phyloP scores from a whole-genome alignment of 2,113 vertebrate species.

The Caranx ignobilis region DNA sequence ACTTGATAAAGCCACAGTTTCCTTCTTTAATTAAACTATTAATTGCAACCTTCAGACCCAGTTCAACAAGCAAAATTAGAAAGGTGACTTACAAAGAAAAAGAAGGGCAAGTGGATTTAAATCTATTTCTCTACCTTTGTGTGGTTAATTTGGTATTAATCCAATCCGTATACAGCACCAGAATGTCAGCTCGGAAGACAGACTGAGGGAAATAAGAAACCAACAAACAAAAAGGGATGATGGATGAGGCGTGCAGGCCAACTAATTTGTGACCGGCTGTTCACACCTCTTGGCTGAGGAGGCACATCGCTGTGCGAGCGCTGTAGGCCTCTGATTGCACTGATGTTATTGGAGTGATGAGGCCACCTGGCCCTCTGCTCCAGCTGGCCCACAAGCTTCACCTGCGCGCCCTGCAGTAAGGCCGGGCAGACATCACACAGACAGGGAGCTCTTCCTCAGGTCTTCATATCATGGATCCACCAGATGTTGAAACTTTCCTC shows the following conservation, averaged over 20 bases:
- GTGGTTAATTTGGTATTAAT: conserved; percentile 33
- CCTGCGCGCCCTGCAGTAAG: no score
- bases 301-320: conserved; percentile 39
- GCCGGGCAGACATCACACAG: no score
- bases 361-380: conserved; percentile 68
- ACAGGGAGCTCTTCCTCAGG: no score
- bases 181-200: background rate
- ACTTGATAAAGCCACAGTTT: conserved; percentile 54
- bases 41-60: conserved; percentile 48
- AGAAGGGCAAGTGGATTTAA: background rate
- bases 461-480: no score
- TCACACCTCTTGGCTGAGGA: conserved; percentile 62
- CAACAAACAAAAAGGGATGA: conserved; percentile 51
- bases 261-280: conserved; percentile 73
- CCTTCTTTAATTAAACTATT: conserved; percentile 54
- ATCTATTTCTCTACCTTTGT: conserved; percentile 9
- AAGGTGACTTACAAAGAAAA: background rate
- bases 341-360: conserved; percentile 60
- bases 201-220: background rate
- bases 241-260: conserved; percentile 65
- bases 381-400: background rate
- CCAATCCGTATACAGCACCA: background rate
- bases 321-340: conserved; percentile 67
- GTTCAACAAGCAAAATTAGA: conserved; percentile 3
- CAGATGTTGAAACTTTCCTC: no score